These are phyloP conservation scores for Yoshiicerus persimilis DNA, from an alignment of 1,140 invertebrate species.

Conservation along the genomic window DNA sequence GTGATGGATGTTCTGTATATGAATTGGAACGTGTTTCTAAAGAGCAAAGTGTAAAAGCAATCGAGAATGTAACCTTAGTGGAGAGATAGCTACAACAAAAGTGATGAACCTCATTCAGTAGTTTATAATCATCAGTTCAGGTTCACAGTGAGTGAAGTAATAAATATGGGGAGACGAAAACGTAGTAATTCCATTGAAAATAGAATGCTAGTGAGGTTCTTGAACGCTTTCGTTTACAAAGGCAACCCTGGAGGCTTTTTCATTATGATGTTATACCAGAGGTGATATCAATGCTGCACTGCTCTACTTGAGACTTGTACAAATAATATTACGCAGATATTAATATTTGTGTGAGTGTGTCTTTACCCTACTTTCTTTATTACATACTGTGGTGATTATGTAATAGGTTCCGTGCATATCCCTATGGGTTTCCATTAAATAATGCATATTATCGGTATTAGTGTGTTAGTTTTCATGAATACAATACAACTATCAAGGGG, in stretches of 20 bases:
- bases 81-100: not conserved
- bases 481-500: not conserved
- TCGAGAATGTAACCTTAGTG: not conserved
- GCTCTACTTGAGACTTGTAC: not conserved
- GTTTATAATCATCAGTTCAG: not conserved
- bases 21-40: not conserved
- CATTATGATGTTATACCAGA: not conserved
- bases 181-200: not conserved
- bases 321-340: not conserved
- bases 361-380: slow-evolving; percentile 1
- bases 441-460: not conserved
- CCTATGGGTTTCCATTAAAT: not conserved
- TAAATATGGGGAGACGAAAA: not conserved
- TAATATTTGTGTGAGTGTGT: not conserved
- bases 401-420: not conserved
- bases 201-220: not conserved
- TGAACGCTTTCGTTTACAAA: not conserved
- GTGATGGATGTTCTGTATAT: not conserved
- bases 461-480: not conserved
- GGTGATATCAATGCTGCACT: not conserved
- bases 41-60: not conserved
- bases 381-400: not conserved
- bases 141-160: not conserved
- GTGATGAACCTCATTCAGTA: not conserved
- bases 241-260: not conserved